Percentiles rank a stretch among this genome's conserved stretches.
Conservation (phyloP, 1,140 invertebrate species). For the Popillia japonica region DNA sequence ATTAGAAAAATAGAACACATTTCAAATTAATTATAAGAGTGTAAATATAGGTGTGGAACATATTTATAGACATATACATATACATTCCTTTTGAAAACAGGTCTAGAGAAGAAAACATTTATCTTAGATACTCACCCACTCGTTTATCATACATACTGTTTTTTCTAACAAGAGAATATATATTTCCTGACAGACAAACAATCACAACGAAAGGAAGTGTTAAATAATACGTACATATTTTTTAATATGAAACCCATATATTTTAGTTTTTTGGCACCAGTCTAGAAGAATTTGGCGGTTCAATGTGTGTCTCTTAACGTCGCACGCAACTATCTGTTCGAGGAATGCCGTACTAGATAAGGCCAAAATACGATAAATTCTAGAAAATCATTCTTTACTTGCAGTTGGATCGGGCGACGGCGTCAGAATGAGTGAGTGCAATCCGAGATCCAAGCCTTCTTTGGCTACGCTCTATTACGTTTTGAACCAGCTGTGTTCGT, state of each 20-base stretch:
- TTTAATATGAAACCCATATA: slow-evolving; percentile 18
- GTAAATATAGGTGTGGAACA: too few relatives aligned
- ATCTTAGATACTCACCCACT: neutral
- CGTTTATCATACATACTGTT: neutral
- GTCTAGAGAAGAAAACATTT: neutral
- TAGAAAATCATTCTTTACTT: slow-evolving; percentile 8
- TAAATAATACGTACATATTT: slow-evolving; percentile 35
- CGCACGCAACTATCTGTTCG: neutral
- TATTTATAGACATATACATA: too few relatives aligned
- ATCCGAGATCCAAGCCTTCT: slow-evolving; percentile 31
- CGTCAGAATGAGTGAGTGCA: slow-evolving; percentile 30
- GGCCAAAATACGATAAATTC: slow-evolving; percentile 14
- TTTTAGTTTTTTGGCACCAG: slow-evolving; percentile 3
- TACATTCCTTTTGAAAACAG: neutral
- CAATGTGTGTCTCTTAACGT: neutral
- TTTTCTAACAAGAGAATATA: neutral
- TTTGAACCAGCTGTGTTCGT: slow-evolving; percentile 4
- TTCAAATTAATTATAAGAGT: too few relatives aligned
- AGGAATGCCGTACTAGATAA: neutral
- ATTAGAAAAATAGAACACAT: too few relatives aligned
- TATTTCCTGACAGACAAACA: slow-evolving; percentile 17
- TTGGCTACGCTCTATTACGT: slow-evolving; percentile 31
- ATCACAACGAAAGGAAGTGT: slow-evolving; percentile 16
- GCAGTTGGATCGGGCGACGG: slow-evolving; percentile 18
- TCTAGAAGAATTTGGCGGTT: neutral